These are phyloP conservation scores for Rhyacichthys aspro DNA, from an alignment of 2,797 vertebrate species.

Conservation along the genomic window DNA sequence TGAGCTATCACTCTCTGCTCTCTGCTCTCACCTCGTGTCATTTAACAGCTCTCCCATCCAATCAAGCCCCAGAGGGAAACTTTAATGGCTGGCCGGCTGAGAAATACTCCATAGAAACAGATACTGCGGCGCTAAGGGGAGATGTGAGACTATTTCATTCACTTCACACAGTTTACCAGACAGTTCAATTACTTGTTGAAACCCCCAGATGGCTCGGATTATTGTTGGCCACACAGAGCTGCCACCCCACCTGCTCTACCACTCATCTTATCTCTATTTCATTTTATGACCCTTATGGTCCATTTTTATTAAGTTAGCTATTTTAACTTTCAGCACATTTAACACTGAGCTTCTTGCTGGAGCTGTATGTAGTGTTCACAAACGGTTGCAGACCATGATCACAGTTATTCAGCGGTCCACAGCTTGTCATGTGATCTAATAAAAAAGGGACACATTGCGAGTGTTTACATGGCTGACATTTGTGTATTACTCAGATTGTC, in stretches of 20 bases:
- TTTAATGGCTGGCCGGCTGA: constrained; percentile 42
- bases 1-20: constrained; percentile 56
- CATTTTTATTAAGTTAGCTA: background rate
- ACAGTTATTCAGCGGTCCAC: no score
- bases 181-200: constrained; percentile 38
- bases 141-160: constrained; percentile 40
- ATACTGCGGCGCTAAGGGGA: constrained; percentile 31
- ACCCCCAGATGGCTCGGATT: constrained; percentile 36
- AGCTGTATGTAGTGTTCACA: no score
- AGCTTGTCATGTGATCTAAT: no score
- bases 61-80: constrained; percentile 51
- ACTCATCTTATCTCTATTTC: constrained; percentile 13
- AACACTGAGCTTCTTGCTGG: no score
- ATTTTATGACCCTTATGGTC: background rate
- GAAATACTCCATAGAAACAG: constrained; percentile 38
- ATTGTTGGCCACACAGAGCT: constrained; percentile 10
- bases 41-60: constrained; percentile 52
- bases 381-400: no score
- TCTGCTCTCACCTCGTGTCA: constrained; percentile 47
- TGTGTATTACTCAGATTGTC: no score
- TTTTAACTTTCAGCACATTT: background rate
- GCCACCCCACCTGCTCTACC: constrained; percentile 4
- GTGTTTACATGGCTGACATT: no score
- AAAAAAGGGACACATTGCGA: no score
- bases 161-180: constrained; percentile 44